These are phyloP conservation scores for Operophtera brumata DNA, from an alignment of 2,888 invertebrate genomes.

Conservation along the genomic window DNA sequence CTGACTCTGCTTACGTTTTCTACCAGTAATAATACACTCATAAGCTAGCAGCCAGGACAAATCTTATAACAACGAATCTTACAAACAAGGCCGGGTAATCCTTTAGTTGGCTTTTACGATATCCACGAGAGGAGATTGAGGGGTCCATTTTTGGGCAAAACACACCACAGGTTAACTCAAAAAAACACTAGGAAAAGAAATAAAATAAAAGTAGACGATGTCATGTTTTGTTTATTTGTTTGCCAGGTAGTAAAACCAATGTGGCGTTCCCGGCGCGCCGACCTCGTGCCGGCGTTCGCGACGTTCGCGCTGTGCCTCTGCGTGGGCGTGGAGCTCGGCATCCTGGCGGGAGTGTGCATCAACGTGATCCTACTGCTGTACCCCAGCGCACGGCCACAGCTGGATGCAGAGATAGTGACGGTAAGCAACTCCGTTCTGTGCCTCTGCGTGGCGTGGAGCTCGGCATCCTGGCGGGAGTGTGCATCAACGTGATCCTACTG, in stretches of 20 bases:
- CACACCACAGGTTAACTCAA: too few relatives aligned
- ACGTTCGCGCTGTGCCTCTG: conserved; percentile 91
- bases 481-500: conserved; percentile 87
- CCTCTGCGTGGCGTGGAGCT: conserved; percentile 89
- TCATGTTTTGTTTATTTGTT: not conserved
- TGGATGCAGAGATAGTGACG: conserved; percentile 85
- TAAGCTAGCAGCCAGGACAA: too few relatives aligned
- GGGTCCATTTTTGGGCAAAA: too few relatives aligned
- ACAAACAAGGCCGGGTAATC: too few relatives aligned
- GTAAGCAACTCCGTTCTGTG: conserved; percentile 80
- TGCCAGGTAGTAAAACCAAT: conserved; percentile 87
- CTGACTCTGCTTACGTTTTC: too few relatives aligned
- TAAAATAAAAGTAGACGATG: too few relatives aligned
- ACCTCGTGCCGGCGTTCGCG: conserved; percentile 88
- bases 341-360: conserved; percentile 89
- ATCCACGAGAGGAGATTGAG: too few relatives aligned
- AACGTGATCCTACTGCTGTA: conserved; percentile 89
- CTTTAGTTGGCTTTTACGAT: too few relatives aligned
- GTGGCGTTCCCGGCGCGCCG: conserved; percentile 91
- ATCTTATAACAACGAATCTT: too few relatives aligned
- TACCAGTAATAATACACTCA: too few relatives aligned
- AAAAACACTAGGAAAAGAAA: too few relatives aligned
- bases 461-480: conserved; percentile 91
- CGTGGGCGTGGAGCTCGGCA: conserved; percentile 93
- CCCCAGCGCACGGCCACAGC: conserved; percentile 89